Evolutionary conservation across 2,888 invertebrate genomes (phyloP), one percentile per base, ranked within the genome.

Genomic region (Ommatoiulus sabulosus): DNA sequence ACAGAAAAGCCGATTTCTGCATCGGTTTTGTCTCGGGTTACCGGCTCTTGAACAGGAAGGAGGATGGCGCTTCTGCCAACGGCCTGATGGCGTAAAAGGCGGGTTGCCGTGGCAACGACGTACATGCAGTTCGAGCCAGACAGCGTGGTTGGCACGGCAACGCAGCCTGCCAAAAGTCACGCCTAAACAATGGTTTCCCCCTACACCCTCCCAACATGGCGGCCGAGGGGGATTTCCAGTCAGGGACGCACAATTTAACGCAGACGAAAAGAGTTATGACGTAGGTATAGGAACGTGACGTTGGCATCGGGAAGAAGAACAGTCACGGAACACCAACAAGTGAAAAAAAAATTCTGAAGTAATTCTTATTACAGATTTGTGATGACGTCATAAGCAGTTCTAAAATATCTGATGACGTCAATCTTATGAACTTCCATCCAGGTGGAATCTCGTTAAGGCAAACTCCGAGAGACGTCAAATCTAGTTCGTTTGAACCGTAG

Each of bases 21-120:
- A 85, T 85, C 20, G 85, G 85, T 85, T 85, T 85, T 85, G 85
- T 85, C 44, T 85, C 44, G 20, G 85, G 85, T 85, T 85, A 85
- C 85, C 46, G 12, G 44, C 44, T 85, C 85, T 24, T 8, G n/a
- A 20, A 7, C 8, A 72, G 72, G 72, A 72, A 8, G 72, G 24
- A 15, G 72, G 63, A 20, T 12, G 63, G n/a, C 20, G 63, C 63
- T n/a, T 7, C 20, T 63, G 63, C 63, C 63, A 63, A 63, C 20
- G 63, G 72, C 72, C 24, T 24, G 24, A 72, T 72, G 72, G 24
- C 72, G 63, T 4, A 63, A 63, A 57, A 20, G 63, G 20, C 20
- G n/a, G 44, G 85, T 85, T 85, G 44, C 85, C 46, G 20, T 85
- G 20, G 85, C 8, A 85, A 85, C 46, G 46, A 8, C 15, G 85